Evolutionary conservation across 2,888 invertebrate genomes (phyloP).

Genomic region (Drosophila engyochracea): DNA sequence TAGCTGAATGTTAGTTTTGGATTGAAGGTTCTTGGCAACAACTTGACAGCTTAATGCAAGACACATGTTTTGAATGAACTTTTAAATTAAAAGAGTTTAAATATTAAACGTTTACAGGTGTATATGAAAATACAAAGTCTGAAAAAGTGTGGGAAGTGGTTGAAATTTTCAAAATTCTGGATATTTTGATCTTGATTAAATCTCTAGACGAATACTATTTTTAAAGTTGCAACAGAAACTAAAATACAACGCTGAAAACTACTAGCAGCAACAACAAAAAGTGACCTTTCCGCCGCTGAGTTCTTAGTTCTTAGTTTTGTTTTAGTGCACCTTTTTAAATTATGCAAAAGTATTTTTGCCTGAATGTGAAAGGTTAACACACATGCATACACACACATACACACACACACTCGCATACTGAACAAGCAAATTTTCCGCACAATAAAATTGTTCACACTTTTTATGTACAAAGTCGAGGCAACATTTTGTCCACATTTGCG

Average conservation of each 20-base stretch:
- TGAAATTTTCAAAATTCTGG: not conserved
- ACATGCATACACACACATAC: not conserved
- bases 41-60: not conserved
- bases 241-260: conserved; percentile 18
- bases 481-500: conserved; percentile 13
- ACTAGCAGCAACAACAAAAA: conserved; percentile 19
- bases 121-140: not conserved
- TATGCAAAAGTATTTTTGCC: conserved; percentile 61
- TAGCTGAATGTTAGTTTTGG: not conserved
- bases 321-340: conserved; percentile 45
- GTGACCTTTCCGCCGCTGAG: conserved; percentile 45
- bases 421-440: conserved; percentile 70
- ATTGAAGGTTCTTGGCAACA: conserved; percentile 1
- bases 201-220: not conserved
- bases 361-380: conserved; percentile 39
- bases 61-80: not conserved
- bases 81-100: too few species aligned
- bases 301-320: conserved; percentile 26
- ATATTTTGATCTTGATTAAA: not conserved
- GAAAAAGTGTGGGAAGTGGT: not conserved
- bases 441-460: conserved; percentile 76
- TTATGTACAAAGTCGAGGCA: conserved; percentile 39
- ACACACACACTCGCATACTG: conserved; percentile 13
- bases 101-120: not conserved
- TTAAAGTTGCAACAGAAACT: conserved; percentile 7